phyloP scores from a whole-genome alignment of 2,888 invertebrate species.

The Xiphydria camelus region DNA sequence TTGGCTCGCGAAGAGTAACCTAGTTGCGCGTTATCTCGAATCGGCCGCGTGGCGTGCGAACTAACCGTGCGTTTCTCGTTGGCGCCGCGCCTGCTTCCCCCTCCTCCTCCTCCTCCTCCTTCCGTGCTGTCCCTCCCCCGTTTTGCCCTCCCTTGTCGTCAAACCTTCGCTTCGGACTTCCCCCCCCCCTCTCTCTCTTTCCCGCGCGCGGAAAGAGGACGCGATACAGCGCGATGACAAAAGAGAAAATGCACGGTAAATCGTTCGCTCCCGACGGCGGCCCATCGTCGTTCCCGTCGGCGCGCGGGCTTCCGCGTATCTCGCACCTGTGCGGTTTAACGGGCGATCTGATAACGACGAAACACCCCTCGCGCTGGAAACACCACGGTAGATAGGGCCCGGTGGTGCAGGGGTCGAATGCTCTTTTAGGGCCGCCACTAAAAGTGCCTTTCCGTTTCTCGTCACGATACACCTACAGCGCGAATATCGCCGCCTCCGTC shows the following conservation, averaged over 20 bases:
- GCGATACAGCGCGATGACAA: too few species aligned
- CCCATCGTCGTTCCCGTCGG: too few species aligned
- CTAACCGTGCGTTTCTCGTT: conserved; percentile 27
- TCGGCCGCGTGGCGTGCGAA: conserved; percentile 46
- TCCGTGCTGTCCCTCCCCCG: too few species aligned
- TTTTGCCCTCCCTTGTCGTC: too few species aligned
- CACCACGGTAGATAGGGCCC: conserved; percentile 35
- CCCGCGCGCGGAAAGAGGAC: too few species aligned
- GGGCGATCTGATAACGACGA: conserved; percentile 47
- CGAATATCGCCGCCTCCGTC: conserved; percentile 5
- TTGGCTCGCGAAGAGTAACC: too few species aligned
- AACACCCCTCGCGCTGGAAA: conserved; percentile 31
- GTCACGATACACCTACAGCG: conserved; percentile 20
- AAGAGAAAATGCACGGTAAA: too few species aligned
- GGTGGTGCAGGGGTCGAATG: conserved; percentile 47
- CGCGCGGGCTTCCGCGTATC: too few species aligned
- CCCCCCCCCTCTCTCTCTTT: too few species aligned
- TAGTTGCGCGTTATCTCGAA: conserved; percentile 43
- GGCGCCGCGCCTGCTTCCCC: neutral
- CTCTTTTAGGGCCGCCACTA: conserved; percentile 33
- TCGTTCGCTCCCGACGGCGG: too few species aligned
- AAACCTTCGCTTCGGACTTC: too few species aligned
- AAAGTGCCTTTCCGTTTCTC: conserved; percentile 42
- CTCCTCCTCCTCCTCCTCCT: too few species aligned
- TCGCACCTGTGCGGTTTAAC: conserved; percentile 42